phyloP scores from a whole-genome alignment of 2,113 vertebrate species.

The Etia nguti region DNA sequence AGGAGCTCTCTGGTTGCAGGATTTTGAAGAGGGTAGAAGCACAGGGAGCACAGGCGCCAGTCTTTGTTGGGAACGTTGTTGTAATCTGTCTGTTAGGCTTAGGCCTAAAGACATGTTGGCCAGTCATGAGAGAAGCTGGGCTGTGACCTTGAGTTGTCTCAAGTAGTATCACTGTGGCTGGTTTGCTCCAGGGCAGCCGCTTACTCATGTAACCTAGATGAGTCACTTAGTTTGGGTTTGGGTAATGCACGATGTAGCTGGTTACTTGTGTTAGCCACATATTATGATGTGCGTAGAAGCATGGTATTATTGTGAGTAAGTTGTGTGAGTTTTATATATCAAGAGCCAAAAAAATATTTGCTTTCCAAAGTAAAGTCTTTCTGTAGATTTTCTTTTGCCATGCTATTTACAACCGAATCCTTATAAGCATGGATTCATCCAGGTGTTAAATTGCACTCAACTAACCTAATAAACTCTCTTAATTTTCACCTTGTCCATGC shows the following conservation, averaged over 20 bases:
- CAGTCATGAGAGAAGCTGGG: slow-evolving; percentile 47
- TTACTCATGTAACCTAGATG: slow-evolving; percentile 50
- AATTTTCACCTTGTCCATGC: slow-evolving; percentile 77
- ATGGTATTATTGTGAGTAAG: not conserved
- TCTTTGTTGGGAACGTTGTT: slow-evolving; percentile 61
- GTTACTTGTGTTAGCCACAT: slow-evolving; percentile 4
- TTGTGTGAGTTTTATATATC: not conserved
- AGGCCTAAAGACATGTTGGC: slow-evolving; percentile 58
- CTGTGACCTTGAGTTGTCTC: slow-evolving; percentile 62
- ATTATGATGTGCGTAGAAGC: not conserved
- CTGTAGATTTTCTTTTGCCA: not conserved
- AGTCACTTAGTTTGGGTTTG: slow-evolving; percentile 37
- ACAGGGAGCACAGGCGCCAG: slow-evolving; percentile 54
- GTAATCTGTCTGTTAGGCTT: slow-evolving; percentile 62
- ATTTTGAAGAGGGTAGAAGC: slow-evolving; percentile 45
- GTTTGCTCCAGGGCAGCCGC: slow-evolving; percentile 28
- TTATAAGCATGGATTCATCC: slow-evolving; percentile 35
- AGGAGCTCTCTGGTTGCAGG: slow-evolving; percentile 71
- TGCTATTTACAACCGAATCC: not conserved
- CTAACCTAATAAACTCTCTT: slow-evolving; percentile 78
- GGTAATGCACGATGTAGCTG: slow-evolving; percentile 21
- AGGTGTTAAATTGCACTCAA: slow-evolving; percentile 65
- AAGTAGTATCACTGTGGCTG: slow-evolving; percentile 33
- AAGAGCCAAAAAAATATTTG: not conserved
- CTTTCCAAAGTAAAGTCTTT: not conserved